Evolutionary conservation across 2,113 vertebrate genomes (phyloP), one percentile per base, ranked within the genome.

Genomic region (Mola mola): DNA sequence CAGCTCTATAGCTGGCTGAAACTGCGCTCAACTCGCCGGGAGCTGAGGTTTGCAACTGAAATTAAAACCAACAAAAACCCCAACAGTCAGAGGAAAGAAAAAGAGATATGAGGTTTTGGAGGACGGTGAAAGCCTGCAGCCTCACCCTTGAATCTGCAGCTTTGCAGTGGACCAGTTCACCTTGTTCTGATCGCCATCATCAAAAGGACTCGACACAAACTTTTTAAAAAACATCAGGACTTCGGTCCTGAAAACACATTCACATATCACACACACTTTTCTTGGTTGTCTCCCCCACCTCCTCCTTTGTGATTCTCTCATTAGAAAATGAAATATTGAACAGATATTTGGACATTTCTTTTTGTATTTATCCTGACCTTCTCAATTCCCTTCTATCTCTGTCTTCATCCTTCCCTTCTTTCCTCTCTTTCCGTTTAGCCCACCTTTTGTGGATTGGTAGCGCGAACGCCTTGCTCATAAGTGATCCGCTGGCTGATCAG

Each of bases 401-500:
- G 80, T 86, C 83, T 84, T 86, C 87, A 83, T 88, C 83, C 82
- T 88, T 87, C 85, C 69, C 66, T 46, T 81, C 80, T 63, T 78
- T 86, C 70, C 76, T 87, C 86, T 83, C 60, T 69, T 82, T 70
- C 72, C 36, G 71, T 82, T 90, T 94, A 97, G 83, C 95, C 95
- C 90, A 97, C 94, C 87, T 97, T 97, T 87, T 96, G 95, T 51
- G 95, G 95, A 89, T 97, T 97, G 90, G 94, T 96, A 81, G 95
- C 95, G 21, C 95, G 92, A 82, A 97, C 95, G 60, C 94, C 94
- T 87, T 97, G 95, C 94, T 97, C 95, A 50, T 96, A 97, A 24
- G 95, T 96, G 92, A 97, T 96, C 89, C 95, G 90, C 91, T 97
- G 95, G 92, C 95, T 95, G 93, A 97, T 97, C 87, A 97, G 93